These are phyloP conservation scores for Myrmecophaga tridactyla DNA, from an alignment of 2,113 vertebrate species.

Conservation along the genomic window DNA sequence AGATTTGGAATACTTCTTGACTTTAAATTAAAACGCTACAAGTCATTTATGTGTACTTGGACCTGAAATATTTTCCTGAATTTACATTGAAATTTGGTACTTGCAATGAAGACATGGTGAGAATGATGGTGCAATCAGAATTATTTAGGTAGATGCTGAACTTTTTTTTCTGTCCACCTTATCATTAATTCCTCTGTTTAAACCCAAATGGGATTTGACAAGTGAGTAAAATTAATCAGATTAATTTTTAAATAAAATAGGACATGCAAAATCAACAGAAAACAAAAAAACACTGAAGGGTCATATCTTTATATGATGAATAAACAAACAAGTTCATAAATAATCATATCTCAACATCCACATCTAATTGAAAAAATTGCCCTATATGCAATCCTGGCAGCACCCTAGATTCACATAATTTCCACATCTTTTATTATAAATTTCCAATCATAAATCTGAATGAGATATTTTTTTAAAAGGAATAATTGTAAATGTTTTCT, in stretches of 20 bases:
- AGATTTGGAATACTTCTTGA: constrained; percentile 5
- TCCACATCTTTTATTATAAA: constrained; percentile 13
- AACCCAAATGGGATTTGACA: neutral
- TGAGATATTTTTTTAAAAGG: constrained; percentile 22
- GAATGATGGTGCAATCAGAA: neutral
- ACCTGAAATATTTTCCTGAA: neutral
- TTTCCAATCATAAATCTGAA: neutral
- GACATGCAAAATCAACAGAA: constrained; percentile 27
- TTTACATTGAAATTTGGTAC: constrained; percentile 14
- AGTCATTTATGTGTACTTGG: constrained; percentile 34
- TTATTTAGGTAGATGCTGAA: neutral
- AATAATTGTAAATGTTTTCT: constrained; percentile 30
- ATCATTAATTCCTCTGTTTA: neutral
- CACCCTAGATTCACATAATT: neutral
- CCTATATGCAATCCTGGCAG: neutral
- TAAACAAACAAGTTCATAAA: neutral
- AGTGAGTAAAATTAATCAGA: neutral
- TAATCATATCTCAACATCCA: neutral
- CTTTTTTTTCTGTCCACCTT: neutral
- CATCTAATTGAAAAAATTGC: neutral
- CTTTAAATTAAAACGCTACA: constrained; percentile 28
- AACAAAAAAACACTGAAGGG: neutral
- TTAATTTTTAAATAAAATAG: constrained; percentile 31
- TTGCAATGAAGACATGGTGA: neutral
- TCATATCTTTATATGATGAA: neutral